Base-by-base conservation (phyloP, 2,888 invertebrate species). In the Yponomeuta plumbellus region DNA sequence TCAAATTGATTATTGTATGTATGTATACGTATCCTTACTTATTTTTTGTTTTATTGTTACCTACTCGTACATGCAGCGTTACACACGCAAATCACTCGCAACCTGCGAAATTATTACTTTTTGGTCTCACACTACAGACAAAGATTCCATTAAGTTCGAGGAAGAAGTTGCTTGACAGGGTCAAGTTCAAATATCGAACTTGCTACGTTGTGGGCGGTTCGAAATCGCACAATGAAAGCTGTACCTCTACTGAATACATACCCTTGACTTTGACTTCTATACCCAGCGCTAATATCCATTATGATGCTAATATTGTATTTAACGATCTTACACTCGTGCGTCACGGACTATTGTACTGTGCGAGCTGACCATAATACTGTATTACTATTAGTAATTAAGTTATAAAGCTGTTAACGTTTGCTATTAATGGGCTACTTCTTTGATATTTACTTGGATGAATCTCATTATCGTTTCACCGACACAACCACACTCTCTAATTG, bases 231-330 rank as follows among this genome's bases (percentile, higher is more conserved):
- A 58, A 58, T 58, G 21, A 8, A 20, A 11, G 58, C 58, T 58
- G 21, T 58, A 52, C 44, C 13, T 52, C 17, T 52, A 52, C 44
- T 17, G 44, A 17, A 17, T 58, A 20, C 17, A 11, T 58, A 11
- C 58, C 58, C 58, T 58, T 58, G 58, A 58, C 58, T 58, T 58
- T 58, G 58, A 58, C 58, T 58, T 21, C 22, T 11, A 58, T 22
- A 58, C 22, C 22, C 5, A 17, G 8, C 58, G 21, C 34, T 58
- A 58, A 21, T 20, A 22, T 58, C 22, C 20, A 58, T 21, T 58
- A 11, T 58, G 11, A 58, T 58, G 58, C 20, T 58, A 58, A 58
- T 58, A 21, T 20, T 58, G 58, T 58, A 17, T 52, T 52, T 52
- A 17, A 52, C 17, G 44, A 52, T 52, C 44, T 52, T 8, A 52